Base-by-base conservation (phyloP, 2,797 vertebrate genomes). In the Leptodactylus fallax region DNA sequence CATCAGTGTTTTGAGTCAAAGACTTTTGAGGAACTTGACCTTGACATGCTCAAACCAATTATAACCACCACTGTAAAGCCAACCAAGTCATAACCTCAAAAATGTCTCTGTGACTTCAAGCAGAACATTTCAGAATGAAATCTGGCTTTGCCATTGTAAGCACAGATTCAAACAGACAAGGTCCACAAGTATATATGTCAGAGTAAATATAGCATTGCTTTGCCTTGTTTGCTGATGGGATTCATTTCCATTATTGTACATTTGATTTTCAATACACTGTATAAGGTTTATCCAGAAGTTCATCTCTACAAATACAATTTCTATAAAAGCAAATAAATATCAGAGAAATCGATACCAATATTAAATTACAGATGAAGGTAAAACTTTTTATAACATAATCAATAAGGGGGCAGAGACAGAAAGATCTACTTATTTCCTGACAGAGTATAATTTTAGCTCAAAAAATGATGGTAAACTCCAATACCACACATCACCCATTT, bases 101-200 rank as follows among this genome's bases (percentile, higher is more conserved):
- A 80, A 80, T 47, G 45, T 80, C 53, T 25, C 58, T 47, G 27
- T 61, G 79, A 80, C 79, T 61, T 80, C 25, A 80, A 63, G 79
- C 79, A 21, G 36, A 80, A 80, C 79, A 63, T 80, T 61, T 61
- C 36, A 23, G 79, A 61, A 77, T 53, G 74, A 77, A 77, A 77
- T 77, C 74, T 23, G 49, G 74, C 74, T 77, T 51, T 77, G 12
- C 74, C 51, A 23, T 55, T 80, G 58, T 63, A 63, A 25, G 58
- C 17, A 55, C 14, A 61, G 56, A 80, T 63, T 47, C 17, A 61
- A 80, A 80, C 27, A 63, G 36, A 63, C 79, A 61, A 55, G 27
- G 27, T 19, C 25, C 25, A 60, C 55, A 60, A 45, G 23, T 45
- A 47, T 63, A n/a, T 47, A 45, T 23, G 45, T 79, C 53, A n/a